A percentile compares a stretch with the other conserved stretches of the same genome.
Evolutionary conservation across 1,140 invertebrate species (phyloP).

Genomic region (Halictus rubicundus): DNA sequence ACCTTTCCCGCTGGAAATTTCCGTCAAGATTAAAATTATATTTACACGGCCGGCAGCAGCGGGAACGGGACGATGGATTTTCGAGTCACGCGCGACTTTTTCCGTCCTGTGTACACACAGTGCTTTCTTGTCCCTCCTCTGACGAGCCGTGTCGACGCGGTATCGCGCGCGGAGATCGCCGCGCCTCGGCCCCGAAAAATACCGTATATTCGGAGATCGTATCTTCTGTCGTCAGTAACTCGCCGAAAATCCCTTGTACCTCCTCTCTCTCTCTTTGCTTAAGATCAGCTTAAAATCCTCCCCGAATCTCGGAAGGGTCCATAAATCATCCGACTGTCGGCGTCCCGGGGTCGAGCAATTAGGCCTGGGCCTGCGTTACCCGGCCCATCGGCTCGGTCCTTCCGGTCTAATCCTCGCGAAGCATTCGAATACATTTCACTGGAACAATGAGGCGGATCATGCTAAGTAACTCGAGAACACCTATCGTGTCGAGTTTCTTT

Average conservation of each 20-base stretch:
- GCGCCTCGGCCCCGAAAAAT: background rate
- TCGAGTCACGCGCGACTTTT: conserved; percentile 34
- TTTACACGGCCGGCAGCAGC: conserved; percentile 18
- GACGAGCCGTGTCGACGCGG: conserved; percentile 39
- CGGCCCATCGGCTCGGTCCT: conserved; percentile 1
- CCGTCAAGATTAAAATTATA: conserved; percentile 45
- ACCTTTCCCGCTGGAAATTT: conserved; percentile 15
- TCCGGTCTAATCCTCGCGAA: conserved; percentile 6
- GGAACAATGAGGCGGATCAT: background rate
- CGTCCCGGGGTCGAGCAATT: conserved; percentile 55
- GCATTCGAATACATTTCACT: conserved; percentile 11
- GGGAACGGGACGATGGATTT: conserved; percentile 22
- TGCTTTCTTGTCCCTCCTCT: background rate
- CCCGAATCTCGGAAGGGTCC: conserved; percentile 12
- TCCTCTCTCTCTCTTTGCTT: background rate
- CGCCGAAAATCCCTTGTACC: background rate
- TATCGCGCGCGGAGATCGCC: conserved; percentile 20
- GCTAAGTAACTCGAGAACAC: too few relatives aligned
- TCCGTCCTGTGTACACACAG: conserved; percentile 37
- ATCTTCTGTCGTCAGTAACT: conserved; percentile 10
- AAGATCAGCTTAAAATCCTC: conserved; percentile 7
- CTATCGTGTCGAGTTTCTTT: too few relatives aligned
- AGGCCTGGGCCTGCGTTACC: conserved; percentile 49
- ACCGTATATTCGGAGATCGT: background rate
- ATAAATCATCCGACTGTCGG: conserved; percentile 68